Percentiles rank a stretch among this genome's conserved stretches.
These are phyloP conservation scores for Dryocosmus kuriphilus DNA, from an alignment of 2,888 invertebrate genomes.

Conservation along the genomic window DNA sequence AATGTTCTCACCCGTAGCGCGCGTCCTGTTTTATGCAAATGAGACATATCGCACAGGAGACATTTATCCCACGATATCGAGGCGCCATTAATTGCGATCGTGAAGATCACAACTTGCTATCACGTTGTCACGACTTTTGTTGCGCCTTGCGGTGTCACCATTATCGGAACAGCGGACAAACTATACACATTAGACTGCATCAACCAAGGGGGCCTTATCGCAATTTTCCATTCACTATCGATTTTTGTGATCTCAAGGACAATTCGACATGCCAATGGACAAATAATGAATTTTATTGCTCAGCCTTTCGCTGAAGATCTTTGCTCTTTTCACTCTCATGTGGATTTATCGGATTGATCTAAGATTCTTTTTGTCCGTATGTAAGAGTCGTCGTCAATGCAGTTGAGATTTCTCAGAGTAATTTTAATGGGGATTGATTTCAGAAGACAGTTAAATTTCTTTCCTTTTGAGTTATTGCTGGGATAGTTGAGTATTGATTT, in stretches of 20 bases:
- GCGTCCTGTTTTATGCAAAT: slow-evolving; percentile 67
- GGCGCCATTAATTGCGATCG: slow-evolving; percentile 69
- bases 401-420: slow-evolving; percentile 21
- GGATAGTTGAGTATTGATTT: background rate
- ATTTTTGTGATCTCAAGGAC: slow-evolving; percentile 58
- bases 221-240: slow-evolving; percentile 55
- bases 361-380: slow-evolving; percentile 20
- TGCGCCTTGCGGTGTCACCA: slow-evolving; percentile 49
- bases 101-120: slow-evolving; percentile 55
- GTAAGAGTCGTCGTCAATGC: slow-evolving; percentile 3
- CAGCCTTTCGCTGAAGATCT: slow-evolving; percentile 24
- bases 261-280: slow-evolving; percentile 53
- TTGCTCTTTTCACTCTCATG: slow-evolving; percentile 35
- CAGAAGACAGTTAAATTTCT: slow-evolving; percentile 10
- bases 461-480: background rate
- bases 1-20: slow-evolving; percentile 62
- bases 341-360: slow-evolving; percentile 30
- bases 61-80: slow-evolving; percentile 71
- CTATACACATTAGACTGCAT: slow-evolving; percentile 30
- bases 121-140: slow-evolving; percentile 61
- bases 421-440: slow-evolving; percentile 29
- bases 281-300: slow-evolving; percentile 55
- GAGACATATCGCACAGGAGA: slow-evolving; percentile 63
- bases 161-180: slow-evolving; percentile 52
- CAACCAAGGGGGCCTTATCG: slow-evolving; percentile 49